Conservation (phyloP, 2,888 invertebrate species). For the Dynastes hyllus region DNA sequence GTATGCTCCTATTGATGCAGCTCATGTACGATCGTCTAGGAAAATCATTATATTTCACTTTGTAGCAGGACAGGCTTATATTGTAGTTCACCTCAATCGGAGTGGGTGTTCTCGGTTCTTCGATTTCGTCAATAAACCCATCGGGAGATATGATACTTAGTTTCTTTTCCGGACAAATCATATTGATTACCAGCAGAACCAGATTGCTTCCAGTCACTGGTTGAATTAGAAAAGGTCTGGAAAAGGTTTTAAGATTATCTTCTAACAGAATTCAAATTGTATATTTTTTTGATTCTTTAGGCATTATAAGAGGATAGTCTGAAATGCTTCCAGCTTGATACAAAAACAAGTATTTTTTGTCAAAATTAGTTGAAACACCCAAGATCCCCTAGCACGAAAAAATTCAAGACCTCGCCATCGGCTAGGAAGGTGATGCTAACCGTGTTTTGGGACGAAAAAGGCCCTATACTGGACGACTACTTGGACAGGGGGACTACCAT, state of each 20-base stretch:
- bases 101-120: slow-evolving; percentile 59
- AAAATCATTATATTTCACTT: slow-evolving; percentile 72
- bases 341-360: no score
- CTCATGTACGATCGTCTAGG: slow-evolving; percentile 81
- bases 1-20: slow-evolving; percentile 84
- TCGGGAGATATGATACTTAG: slow-evolving; percentile 53
- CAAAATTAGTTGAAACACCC: no score
- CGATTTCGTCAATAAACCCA: slow-evolving; percentile 51
- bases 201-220: slow-evolving; percentile 86
- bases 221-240: slow-evolving; percentile 83
- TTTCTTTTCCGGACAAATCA: slow-evolving; percentile 72
- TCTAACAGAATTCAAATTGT: not conserved
- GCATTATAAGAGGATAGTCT: no score
- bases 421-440: no score
- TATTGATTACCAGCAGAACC: slow-evolving; percentile 84
- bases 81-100: slow-evolving; percentile 69
- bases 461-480: no score
- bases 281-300: no score
- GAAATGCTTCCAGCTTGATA: no score
- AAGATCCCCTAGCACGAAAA: no score
- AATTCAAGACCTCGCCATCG: no score
- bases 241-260: not conserved
- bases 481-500: no score
- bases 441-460: no score
- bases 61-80: slow-evolving; percentile 69